phyloP scores from a whole-genome alignment of 2,888 invertebrate species.

The Tolmerus cingulatus region DNA sequence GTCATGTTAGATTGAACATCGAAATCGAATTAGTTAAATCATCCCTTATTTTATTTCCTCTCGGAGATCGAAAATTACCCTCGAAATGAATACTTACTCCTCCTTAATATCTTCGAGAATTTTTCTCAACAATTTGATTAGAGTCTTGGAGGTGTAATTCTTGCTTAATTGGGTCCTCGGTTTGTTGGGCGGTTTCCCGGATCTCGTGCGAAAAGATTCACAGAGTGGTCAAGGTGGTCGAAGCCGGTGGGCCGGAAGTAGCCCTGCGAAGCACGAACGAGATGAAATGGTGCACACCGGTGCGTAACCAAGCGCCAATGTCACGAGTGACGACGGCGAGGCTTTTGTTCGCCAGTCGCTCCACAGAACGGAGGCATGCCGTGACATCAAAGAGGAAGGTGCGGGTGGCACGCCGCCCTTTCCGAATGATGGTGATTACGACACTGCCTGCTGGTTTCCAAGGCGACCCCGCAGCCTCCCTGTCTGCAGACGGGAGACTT shows the following conservation, averaged over 20 bases:
- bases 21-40: too few species aligned
- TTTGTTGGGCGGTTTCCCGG: too few species aligned
- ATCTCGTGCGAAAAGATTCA: not conserved
- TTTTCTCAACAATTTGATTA: too few species aligned
- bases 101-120: too few species aligned
- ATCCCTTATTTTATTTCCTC: too few species aligned
- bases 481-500: not conserved
- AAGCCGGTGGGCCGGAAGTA: not conserved
- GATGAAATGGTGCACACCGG: not conserved
- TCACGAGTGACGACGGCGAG: not conserved
- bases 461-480: not conserved
- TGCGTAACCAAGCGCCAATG: constrained; percentile 19
- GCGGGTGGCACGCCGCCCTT: not conserved
- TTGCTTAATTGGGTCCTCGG: too few species aligned
- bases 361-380: not conserved
- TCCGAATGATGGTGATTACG: not conserved
- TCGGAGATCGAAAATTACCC: too few species aligned
- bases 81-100: too few species aligned
- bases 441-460: not conserved
- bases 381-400: not conserved
- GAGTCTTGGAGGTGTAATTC: too few species aligned
- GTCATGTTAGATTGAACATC: too few species aligned
- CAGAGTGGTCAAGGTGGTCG: not conserved
- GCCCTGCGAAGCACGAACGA: not conserved
- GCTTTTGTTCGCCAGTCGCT: not conserved